Evolutionary conservation across 2,113 vertebrate genomes (phyloP).

Genomic region (Chlamydotis undulata): DNA sequence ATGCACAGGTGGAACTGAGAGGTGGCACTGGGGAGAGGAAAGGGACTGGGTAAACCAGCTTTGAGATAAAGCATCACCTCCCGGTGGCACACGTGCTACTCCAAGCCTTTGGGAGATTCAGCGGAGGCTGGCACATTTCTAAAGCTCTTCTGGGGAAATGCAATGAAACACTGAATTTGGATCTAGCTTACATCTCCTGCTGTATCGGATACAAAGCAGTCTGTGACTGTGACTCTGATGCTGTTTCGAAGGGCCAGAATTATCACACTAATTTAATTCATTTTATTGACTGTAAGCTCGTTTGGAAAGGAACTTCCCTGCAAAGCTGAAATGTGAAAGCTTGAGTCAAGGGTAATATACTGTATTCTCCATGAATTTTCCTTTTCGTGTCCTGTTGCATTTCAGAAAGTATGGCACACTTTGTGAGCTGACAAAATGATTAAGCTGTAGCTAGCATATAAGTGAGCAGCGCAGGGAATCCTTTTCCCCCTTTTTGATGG

Average conservation of each 20-base stretch:
- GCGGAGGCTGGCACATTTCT: background rate
- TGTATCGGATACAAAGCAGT: background rate
- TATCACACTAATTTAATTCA: background rate
- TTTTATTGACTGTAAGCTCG: background rate
- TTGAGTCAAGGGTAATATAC: background rate
- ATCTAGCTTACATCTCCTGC: background rate
- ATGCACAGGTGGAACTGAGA: background rate
- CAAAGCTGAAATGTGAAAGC: background rate
- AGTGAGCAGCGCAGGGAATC: background rate
- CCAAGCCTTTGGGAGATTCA: background rate
- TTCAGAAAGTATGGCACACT: background rate
- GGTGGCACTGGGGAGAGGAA: background rate
- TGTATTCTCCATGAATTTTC: background rate
- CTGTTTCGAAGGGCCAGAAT: background rate
- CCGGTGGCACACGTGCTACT: background rate
- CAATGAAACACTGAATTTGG: background rate
- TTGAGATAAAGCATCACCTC: background rate
- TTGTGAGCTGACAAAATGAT: background rate
- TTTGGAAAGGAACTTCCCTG: background rate
- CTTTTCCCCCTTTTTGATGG: background rate
- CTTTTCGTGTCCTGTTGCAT: background rate
- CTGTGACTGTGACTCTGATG: background rate
- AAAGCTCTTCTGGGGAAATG: background rate
- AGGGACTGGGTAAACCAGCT: background rate
- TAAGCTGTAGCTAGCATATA: background rate